Percentiles rank a stretch among this genome's conserved stretches.
phyloP scores from a whole-genome alignment of 1,140 invertebrate genomes.

The Oscheius sp. region DNA sequence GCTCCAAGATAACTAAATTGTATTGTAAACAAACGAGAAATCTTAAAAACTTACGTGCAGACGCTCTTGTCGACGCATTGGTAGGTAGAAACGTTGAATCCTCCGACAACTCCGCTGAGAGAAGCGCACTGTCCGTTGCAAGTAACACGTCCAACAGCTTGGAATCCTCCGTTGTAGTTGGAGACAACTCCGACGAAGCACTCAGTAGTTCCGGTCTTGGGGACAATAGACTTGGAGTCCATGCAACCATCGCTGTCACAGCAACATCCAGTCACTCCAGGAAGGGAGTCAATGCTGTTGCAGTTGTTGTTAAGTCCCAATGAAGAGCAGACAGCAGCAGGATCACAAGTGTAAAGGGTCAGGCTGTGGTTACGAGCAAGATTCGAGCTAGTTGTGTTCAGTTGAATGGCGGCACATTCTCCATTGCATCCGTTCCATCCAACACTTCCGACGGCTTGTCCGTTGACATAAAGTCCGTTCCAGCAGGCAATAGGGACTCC shows the following conservation, averaged over 20 bases:
- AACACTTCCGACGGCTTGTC: neutral
- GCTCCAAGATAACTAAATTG: constrained; percentile 8
- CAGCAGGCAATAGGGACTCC: constrained; percentile 27
- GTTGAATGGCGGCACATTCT: constrained; percentile 27
- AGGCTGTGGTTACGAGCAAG: neutral
- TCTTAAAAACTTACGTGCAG: neutral
- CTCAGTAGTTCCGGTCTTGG: constrained; percentile 16
- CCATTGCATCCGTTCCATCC: constrained; percentile 29
- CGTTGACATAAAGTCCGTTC: constrained; percentile 29
- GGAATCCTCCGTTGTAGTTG: constrained; percentile 3
- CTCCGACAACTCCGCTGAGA: constrained; percentile 1
- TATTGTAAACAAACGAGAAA: constrained; percentile 7
- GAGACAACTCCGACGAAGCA: constrained; percentile 30
- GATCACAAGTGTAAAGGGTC: constrained; percentile 37
- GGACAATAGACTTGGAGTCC: constrained; percentile 14
- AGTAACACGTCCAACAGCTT: constrained; percentile 11
- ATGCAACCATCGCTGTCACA: constrained; percentile 37
- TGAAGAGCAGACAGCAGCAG: constrained; percentile 26
- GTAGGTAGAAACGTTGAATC: constrained; percentile 11
- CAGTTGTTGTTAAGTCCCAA: constrained; percentile 31
- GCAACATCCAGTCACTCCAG: constrained; percentile 31
- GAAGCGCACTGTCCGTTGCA: constrained; percentile 27
- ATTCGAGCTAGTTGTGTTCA: constrained; percentile 12
- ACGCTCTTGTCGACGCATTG: constrained; percentile 14
- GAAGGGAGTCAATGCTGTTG: constrained; percentile 7